Evolutionary conservation across 2,888 invertebrate genomes (phyloP), one percentile per base, ranked within the genome.

Genomic region (Bellardia pandia): DNA sequence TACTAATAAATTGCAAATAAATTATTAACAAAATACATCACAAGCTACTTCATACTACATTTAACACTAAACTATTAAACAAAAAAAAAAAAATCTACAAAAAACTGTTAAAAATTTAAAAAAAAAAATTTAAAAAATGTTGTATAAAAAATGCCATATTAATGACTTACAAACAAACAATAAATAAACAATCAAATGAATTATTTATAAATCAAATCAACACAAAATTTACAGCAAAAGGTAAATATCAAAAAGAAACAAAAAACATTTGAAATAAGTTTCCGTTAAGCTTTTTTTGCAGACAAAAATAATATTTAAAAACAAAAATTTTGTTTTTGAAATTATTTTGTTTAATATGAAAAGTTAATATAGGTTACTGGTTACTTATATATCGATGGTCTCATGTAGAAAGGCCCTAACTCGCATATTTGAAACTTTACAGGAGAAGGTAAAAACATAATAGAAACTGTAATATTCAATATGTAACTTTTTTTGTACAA

Each of bases 181-280:
- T n/a, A 51, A 51, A 51, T n/a, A 45, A 53, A 51, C 23, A 82
- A 69, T 33, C 11, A 58, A 69, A 76, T 76, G 16, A 71, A 71
- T 76, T 82, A 69, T 82, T 69, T 76, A 82, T 76, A 33, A 75
- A 76, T 42, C 60, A n/a, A 51, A 51, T 51, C 6, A 60, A 76
- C 58, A 40, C 2, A 42, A 16, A 37, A 9, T 37, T 2, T 14
- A 11, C 33, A 60, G 6, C 42, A 74, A 42, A 45, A 45, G 42
- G 1, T 9, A 14, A 60, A 33, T 30, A 72, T 7, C 8, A 13
- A 58, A 72, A 60, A 74, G 8, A 23, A 23, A 16, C 4, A 6
- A 74, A 56, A 56, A 56, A 56, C 8, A 3, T 30, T 60, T 11
- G 23, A 58, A 74, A 60, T 16, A 8, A 75, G 37, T 16, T 33